Conservation (phyloP, 2,888 invertebrate species). For the Conomelus anceps region DNA sequence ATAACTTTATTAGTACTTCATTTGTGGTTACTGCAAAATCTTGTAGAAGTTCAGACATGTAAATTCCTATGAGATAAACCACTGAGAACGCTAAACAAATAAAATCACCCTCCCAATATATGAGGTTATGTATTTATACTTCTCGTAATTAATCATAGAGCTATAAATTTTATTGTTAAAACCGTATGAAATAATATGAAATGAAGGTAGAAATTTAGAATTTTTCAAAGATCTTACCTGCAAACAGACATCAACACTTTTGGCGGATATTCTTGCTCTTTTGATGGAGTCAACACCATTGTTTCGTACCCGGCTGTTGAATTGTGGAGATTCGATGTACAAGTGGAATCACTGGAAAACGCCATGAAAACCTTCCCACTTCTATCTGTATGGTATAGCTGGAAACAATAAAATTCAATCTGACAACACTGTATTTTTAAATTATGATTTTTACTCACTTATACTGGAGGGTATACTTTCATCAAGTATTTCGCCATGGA, state of each 20-base stretch:
- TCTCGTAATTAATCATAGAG: too few relatives aligned
- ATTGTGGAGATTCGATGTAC: slow-evolving; percentile 49
- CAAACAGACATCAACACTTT: slow-evolving; percentile 39
- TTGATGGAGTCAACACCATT: slow-evolving; percentile 43
- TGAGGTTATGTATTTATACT: too few relatives aligned
- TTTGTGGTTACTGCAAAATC: too few relatives aligned
- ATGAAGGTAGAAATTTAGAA: not conserved
- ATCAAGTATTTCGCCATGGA: not conserved
- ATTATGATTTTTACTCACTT: too few relatives aligned
- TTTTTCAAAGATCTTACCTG: slow-evolving; percentile 40
- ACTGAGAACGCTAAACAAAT: too few relatives aligned
- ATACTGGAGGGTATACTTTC: not conserved
- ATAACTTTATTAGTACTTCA: too few relatives aligned
- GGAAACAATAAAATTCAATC: slow-evolving; percentile 14
- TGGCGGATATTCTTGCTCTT: slow-evolving; percentile 40
- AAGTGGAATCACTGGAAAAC: slow-evolving; percentile 58
- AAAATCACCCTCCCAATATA: too few relatives aligned
- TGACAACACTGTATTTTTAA: too few relatives aligned
- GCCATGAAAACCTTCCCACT: slow-evolving; percentile 52
- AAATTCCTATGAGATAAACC: too few relatives aligned
- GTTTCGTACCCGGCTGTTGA: slow-evolving; percentile 53
- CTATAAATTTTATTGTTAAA: too few relatives aligned
- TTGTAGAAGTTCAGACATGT: too few relatives aligned
- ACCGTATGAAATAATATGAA: not conserved
- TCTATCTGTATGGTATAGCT: slow-evolving; percentile 48